phyloP scores from a whole-genome alignment of 2,797 vertebrate genomes.

The Oryzias sinensis region DNA sequence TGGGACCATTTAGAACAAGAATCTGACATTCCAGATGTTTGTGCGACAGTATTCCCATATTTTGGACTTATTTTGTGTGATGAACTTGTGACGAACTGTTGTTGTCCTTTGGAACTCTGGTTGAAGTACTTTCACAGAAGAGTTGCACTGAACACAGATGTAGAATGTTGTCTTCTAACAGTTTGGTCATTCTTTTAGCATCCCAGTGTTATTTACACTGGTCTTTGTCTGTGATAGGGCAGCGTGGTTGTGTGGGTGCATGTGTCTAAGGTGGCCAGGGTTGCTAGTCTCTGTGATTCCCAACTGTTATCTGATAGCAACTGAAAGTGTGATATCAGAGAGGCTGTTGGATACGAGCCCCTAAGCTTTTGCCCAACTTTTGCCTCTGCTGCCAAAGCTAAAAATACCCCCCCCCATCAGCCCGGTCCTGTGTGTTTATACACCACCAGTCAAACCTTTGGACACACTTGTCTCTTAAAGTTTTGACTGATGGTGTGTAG shows the following conservation, averaged over 20 bases:
- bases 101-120: no score
- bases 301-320: neutral
- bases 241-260: slow-evolving; percentile 15
- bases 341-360: slow-evolving; percentile 37
- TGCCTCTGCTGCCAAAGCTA: slow-evolving; percentile 17
- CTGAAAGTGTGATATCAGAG: slow-evolving; percentile 53
- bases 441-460: no score
- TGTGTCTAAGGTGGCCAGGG: slow-evolving; percentile 36
- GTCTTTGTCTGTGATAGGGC: slow-evolving; percentile 29
- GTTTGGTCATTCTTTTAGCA: slow-evolving; percentile 23
- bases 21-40: no score
- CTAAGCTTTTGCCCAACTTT: slow-evolving; percentile 20
- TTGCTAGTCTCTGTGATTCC: slow-evolving; percentile 56
- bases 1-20: no score
- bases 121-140: no score
- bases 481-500: no score
- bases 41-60: no score
- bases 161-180: neutral
- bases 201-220: slow-evolving; percentile 38
- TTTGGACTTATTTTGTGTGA: no score
- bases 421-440: neutral
- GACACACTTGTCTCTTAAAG: no score
- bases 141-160: no score
- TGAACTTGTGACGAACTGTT: no score
- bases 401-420: slow-evolving; percentile 22